These are phyloP conservation scores for Aphis craccivora DNA, from an alignment of 1,140 invertebrate genomes.

Conservation along the genomic window DNA sequence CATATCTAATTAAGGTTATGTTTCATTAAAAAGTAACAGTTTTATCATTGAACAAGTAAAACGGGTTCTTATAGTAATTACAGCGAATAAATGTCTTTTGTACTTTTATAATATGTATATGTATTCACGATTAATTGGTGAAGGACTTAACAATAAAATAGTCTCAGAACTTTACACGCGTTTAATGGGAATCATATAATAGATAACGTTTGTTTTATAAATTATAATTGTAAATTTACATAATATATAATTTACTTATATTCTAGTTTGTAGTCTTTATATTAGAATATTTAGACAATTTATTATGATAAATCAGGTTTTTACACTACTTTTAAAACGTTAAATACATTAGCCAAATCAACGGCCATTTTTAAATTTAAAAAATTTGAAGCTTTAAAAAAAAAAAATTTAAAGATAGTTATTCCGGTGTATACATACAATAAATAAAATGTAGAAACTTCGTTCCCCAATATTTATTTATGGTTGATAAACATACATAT, in stretches of 20 bases:
- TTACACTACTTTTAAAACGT: neutral
- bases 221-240: neutral
- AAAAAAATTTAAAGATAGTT: too few relatives aligned
- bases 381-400: neutral
- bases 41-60: constrained; percentile 39
- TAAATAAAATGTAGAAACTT: neutral
- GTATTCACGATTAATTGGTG: constrained; percentile 14
- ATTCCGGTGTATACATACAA: neutral
- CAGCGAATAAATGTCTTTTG: constrained; percentile 37
- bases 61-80: constrained; percentile 24
- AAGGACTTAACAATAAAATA: constrained; percentile 30
- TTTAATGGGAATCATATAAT: neutral
- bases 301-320: neutral
- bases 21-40: constrained; percentile 38
- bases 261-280: neutral
- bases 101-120: neutral
- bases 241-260: neutral
- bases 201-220: neutral
- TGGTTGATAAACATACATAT: too few relatives aligned
- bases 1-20: constrained; percentile 36
- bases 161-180: neutral
- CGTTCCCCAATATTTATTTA: neutral
- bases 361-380: neutral
- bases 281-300: neutral
- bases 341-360: neutral